These are phyloP conservation scores for Pollenia labialis DNA, from an alignment of 2,888 invertebrate species.

Conservation along the genomic window DNA sequence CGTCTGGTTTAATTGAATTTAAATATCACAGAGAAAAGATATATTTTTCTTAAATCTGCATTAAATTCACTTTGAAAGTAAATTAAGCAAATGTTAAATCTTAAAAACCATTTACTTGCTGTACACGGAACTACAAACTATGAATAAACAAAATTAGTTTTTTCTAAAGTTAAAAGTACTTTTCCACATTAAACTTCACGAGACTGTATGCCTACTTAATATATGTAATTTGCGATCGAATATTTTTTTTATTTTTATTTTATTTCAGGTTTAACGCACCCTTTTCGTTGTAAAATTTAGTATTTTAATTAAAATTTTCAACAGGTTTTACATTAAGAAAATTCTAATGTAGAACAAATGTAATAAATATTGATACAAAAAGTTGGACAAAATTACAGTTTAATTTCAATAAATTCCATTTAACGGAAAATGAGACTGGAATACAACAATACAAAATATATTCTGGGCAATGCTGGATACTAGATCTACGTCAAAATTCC, in stretches of 20 bases:
- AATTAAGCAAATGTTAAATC: too few relatives aligned
- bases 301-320: constrained; percentile 3
- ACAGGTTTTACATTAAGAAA: constrained; percentile 19
- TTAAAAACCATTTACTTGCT: too few relatives aligned
- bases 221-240: not conserved
- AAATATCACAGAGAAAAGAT: too few relatives aligned
- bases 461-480: not conserved
- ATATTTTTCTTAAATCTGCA: too few relatives aligned
- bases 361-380: constrained; percentile 39
- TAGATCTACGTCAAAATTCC: constrained; percentile 1
- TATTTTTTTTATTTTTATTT: not conserved
- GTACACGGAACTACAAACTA: too few relatives aligned
- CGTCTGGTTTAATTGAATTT: too few relatives aligned
- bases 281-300: constrained; percentile 28
- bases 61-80: too few relatives aligned
- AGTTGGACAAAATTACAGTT: constrained; percentile 27
- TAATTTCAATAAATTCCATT: constrained; percentile 33
- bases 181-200: constrained; percentile 6
- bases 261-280: constrained; percentile 55
- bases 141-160: not conserved
- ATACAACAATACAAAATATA: constrained; percentile 2
- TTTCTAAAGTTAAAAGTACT: not conserved
- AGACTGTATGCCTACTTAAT: constrained; percentile 37
- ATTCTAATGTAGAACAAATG: constrained; percentile 37
- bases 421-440: constrained; percentile 25